Base-by-base conservation (phyloP, 2,888 invertebrate genomes). In the Caenorhabditis wallacei region DNA sequence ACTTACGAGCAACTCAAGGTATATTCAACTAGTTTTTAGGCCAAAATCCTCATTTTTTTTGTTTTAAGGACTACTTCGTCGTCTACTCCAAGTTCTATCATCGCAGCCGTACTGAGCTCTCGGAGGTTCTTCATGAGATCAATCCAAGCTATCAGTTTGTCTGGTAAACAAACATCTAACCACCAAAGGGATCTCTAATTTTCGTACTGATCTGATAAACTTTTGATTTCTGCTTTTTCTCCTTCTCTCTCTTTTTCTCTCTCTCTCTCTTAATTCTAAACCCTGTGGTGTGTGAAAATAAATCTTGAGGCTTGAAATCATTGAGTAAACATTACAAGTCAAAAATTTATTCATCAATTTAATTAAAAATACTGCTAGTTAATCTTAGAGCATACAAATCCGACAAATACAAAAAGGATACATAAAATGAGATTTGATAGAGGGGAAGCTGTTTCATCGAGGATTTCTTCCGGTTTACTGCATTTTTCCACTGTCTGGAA, bases 81-180 rank as follows among this genome's bases (percentile, higher is more conserved):
- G 68, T 43, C 53, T 76, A 76, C 54, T 22, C 61, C 16, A 68
- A 54, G n/a, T 76, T 76, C 61, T 76, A 76, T 35, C 37, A 68
- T 3, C 76, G 76, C 43, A 76, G 76, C 61, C 68, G 69, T 22
- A 46, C 51, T 1, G 76, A 69, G 43, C 30, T 76, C 5, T 22
- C 37, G 18, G 54, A 54, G 11, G 24, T 40, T 2, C 43, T 76
- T 26, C 18, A 57, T 20, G 68, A 68, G 35, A 11, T 76, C 43
- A 68, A 37, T 43, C 76, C 69, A 26, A 61, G 61, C 51, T 68
- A 61, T 16, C 69, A 76, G 37, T 51, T 69, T 20, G 22, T 46
- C 20, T 76, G 76, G 76, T 76, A 26, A 51, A 59, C 51, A 43
- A 10, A 26, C 13, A 46, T 35, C 66, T 0, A 43, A 13, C n/a